Base-by-base conservation (phyloP, 2,888 invertebrate species). In the Erynnis tages region DNA sequence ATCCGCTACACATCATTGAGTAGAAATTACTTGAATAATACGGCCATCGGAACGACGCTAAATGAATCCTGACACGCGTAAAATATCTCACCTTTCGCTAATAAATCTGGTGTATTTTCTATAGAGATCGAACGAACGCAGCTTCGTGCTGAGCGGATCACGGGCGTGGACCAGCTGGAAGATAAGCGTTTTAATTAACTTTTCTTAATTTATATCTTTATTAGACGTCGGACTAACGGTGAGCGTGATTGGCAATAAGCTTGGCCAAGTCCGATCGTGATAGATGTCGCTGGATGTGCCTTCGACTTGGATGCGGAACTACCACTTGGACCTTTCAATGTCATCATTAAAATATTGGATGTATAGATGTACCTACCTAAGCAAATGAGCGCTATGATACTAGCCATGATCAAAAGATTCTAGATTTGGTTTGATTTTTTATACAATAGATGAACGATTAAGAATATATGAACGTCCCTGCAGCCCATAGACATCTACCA, bases 191-290 rank as follows among this genome's bases (percentile, higher is more conserved):
- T 85, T 88, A 88, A 87, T 87, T 84, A 86, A 83, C 74, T 83
- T 86, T 83, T 81, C 72, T 78, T 82, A 81, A 85, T 84, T 85
- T 85, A 88, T 87, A 84, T 84, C 84, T 87, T 79, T 82, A 87
- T 86, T 83, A 82, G 73, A 77, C 66, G 73, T 69, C 57, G 58
- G 62, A 69, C 71, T 80, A 82, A 81, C 10, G 38, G 21, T 16
- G 11, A 4, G 62, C 76, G 73, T 78, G 83, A 84, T 85, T 81
- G 82, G 73, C 75, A 79, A 76, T 74, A 73, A 71, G 65, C 23
- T 25, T 3, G 25, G 34, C n/a, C 8, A 21, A 13, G n/a, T 13
- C 19, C 19, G 7, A 32, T 19, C 41, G 13, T 13, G 30, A 21
- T 8, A 13, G 8, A 11, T 5, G 19, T 7, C n/a, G n/a, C n/a